A percentile compares a stretch with the other conserved stretches of the same genome.
These are phyloP conservation scores for Crotalus tigris DNA, from an alignment of 2,113 vertebrate species.

Conservation along the genomic window DNA sequence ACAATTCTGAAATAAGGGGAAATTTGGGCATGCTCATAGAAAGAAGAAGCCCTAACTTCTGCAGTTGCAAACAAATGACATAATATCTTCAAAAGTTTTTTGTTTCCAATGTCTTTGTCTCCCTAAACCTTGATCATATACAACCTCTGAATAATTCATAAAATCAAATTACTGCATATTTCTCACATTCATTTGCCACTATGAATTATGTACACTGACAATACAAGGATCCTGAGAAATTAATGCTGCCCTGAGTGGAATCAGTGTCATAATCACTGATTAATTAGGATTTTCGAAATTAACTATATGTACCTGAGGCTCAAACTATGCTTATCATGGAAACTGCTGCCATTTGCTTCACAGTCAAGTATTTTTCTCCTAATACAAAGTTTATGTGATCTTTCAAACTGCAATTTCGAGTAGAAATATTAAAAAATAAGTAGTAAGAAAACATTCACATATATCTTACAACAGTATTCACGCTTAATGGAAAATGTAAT, in stretches of 20 bases:
- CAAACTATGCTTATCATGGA: not conserved
- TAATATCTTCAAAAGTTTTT: not conserved
- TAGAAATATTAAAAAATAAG: not conserved
- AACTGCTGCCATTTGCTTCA: not conserved
- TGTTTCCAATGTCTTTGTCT: not conserved
- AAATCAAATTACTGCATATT: not conserved
- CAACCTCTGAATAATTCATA: not conserved
- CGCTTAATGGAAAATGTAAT: not conserved
- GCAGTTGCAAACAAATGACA: not conserved
- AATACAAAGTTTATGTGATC: not conserved
- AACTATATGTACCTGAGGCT: not conserved
- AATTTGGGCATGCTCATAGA: not conserved
- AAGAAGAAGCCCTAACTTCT: not conserved
- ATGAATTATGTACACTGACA: not conserved
- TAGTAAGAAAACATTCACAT: not conserved
- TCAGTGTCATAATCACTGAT: not conserved
- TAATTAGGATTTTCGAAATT: not conserved
- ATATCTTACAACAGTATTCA: not conserved
- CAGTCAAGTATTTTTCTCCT: not conserved
- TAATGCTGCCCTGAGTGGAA: not conserved
- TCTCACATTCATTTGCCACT: not conserved
- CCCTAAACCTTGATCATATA: not conserved
- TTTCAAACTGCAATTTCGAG: not conserved
- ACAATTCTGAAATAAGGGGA: not conserved
- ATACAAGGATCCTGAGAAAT: not conserved